These are phyloP conservation scores for Lamellibrachia satsuma DNA, from an alignment of 2,888 invertebrate species.

Conservation along the genomic window DNA sequence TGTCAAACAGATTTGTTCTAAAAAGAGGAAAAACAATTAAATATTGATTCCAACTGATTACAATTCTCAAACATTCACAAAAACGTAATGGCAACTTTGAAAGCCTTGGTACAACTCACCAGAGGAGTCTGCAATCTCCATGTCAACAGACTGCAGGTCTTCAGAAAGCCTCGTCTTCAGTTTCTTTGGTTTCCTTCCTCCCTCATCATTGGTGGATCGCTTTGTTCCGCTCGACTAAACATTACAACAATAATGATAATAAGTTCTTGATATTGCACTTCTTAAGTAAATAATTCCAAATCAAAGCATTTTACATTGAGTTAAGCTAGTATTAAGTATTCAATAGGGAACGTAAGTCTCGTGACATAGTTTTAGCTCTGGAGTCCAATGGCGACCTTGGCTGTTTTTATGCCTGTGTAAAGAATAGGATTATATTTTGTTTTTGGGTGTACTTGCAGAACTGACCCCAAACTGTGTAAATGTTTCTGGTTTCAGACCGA, in stretches of 20 bases:
- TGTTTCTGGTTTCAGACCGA: too few species aligned
- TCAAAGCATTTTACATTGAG: too few species aligned
- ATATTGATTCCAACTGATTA: background rate
- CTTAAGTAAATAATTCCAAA: too few species aligned
- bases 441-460: too few species aligned
- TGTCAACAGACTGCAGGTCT: constrained; percentile 19
- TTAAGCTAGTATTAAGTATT: too few species aligned
- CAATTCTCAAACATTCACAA: background rate
- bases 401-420: too few species aligned
- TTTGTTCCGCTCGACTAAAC: background rate
- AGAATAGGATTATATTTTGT: too few species aligned
- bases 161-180: background rate
- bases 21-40: background rate
- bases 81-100: background rate
- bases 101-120: background rate
- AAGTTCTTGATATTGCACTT: too few species aligned
- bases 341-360: too few species aligned
- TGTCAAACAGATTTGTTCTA: background rate
- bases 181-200: constrained; percentile 22
- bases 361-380: too few species aligned
- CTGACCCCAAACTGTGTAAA: too few species aligned
- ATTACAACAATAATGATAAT: background rate
- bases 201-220: constrained; percentile 17
- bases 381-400: too few species aligned
- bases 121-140: constrained; percentile 30